These are phyloP conservation scores for Bubalus kerabau DNA, from an alignment of 2,113 vertebrate species.

Conservation along the genomic window DNA sequence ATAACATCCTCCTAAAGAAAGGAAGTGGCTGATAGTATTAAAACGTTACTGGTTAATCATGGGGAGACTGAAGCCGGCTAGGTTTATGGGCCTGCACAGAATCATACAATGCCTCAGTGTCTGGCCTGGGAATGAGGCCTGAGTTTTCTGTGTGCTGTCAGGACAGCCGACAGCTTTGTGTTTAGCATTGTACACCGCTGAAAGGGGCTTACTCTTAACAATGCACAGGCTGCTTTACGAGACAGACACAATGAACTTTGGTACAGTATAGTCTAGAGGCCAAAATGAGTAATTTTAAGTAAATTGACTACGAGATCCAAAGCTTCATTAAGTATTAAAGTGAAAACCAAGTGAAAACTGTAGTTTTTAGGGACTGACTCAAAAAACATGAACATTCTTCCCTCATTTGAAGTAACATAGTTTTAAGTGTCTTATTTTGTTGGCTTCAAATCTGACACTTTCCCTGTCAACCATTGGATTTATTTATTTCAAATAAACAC, in stretches of 20 bases:
- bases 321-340: slow-evolving; percentile 59
- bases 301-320: slow-evolving; percentile 66
- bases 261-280: slow-evolving; percentile 68
- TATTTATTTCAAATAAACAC: slow-evolving; percentile 21
- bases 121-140: slow-evolving; percentile 74
- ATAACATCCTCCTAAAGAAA: slow-evolving; percentile 12
- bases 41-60: slow-evolving; percentile 45
- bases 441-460: slow-evolving; percentile 11
- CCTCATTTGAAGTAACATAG: neutral
- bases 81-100: slow-evolving; percentile 54
- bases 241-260: slow-evolving; percentile 69
- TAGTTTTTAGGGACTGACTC: slow-evolving; percentile 27
- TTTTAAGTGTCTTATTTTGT: slow-evolving; percentile 13
- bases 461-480: neutral
- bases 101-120: slow-evolving; percentile 69
- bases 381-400: neutral
- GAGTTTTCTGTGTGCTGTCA: slow-evolving; percentile 67
- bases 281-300: slow-evolving; percentile 67
- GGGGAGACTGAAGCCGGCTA: slow-evolving; percentile 43
- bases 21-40: slow-evolving; percentile 21
- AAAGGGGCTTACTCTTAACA: slow-evolving; percentile 67
- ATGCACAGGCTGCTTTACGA: slow-evolving; percentile 52
- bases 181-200: slow-evolving; percentile 60
- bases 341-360: slow-evolving; percentile 39
- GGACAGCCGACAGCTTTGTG: slow-evolving; percentile 72